Evolutionary conservation across 2,113 vertebrate genomes (phyloP), one percentile per base, ranked within the genome.

Genomic region (Aythya baeri): DNA sequence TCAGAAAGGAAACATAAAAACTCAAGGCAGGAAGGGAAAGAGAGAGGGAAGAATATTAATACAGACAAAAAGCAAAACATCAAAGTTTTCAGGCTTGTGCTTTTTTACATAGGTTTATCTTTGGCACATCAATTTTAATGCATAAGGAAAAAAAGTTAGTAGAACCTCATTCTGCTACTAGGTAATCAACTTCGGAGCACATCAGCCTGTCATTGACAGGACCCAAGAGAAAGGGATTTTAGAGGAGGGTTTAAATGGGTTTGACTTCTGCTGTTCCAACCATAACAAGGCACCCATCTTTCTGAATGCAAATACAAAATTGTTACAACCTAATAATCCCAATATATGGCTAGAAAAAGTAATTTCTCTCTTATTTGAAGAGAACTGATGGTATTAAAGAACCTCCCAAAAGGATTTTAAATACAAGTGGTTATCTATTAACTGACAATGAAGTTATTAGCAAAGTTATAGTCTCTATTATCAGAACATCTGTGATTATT

Each of bases 391-490:
- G 79, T 80, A 80, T 71, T 92, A 78, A 63, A 81, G 36, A 87
- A 84, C 46, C 52, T 93, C 88, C 88, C 94, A 76, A 93, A 93
- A 95, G 79, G 46, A 80, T 52, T 84, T n/a, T 76, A 41, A 25
- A 82, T 61, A 27, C 5, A 34, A 77, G 71, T 62, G 81, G 70
- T 38, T 81, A 70, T 55, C 76, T 79, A 7, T 73, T 54, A 70
- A 49, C 63, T 70, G 70, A 52, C 46, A 65, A 44, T 61, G 26
- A 72, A 43, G 50, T 57, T 81, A 91, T 71, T 68, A 68, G 55
- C 13, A 20, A 89, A 81, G 52, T 70, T 76, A 72, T 0, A 76
- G 58, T 13, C 75, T 29, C 62, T 63, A 36, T 78, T 34, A 77
- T 41, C 16, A 18, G 52, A 83, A 34, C 3, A 7, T 32, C 41